Evolutionary conservation across 2,888 invertebrate genomes (phyloP).

Genomic region (Griposia aprilina): DNA sequence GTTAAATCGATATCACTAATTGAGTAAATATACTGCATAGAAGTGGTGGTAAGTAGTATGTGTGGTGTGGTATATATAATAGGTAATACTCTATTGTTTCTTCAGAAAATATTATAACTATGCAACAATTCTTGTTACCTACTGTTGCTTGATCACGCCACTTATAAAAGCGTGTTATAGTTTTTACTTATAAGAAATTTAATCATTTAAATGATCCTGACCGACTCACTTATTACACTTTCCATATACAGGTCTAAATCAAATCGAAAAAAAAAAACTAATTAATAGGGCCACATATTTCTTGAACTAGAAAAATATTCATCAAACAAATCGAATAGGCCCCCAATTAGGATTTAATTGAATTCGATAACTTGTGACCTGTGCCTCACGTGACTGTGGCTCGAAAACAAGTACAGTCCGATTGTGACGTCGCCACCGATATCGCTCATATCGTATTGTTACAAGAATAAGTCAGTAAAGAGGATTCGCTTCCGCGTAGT

Average conservation of each 20-base stretch:
- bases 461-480: conserved; percentile 20
- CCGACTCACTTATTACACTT: neutral
- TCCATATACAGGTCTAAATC: neutral
- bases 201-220: neutral
- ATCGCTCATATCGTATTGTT: conserved; percentile 25
- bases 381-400: conserved; percentile 58
- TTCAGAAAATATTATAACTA: neutral
- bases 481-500: conserved; percentile 52
- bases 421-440: conserved; percentile 53
- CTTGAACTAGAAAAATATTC: conserved; percentile 29
- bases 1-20: conserved; percentile 32
- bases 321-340: conserved; percentile 39
- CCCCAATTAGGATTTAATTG: conserved; percentile 37
- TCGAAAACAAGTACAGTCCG: conserved; percentile 57
- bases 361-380: conserved; percentile 54
- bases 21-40: neutral
- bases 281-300: conserved; percentile 7
- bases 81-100: neutral
- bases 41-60: neutral
- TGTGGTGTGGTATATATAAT: neutral
- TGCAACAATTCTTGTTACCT: neutral
- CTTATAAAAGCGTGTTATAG: neutral
- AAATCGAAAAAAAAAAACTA: neutral
- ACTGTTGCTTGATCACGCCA: neutral
- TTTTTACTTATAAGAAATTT: neutral